These are phyloP conservation scores for Ursus arctos DNA, from an alignment of 2,113 vertebrate species.

Conservation along the genomic window DNA sequence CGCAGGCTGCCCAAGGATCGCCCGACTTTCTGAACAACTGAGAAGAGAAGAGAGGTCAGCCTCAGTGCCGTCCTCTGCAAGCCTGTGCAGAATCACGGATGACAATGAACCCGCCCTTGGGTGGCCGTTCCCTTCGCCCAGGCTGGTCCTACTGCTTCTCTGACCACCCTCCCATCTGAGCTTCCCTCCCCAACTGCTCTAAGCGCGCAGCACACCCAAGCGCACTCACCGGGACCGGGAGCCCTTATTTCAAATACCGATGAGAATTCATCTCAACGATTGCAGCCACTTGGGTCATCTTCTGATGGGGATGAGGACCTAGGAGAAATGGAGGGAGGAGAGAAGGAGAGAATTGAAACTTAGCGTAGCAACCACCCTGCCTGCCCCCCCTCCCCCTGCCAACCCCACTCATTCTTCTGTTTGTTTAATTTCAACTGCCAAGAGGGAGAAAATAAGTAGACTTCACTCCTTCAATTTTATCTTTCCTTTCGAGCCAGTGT, in stretches of 20 bases:
- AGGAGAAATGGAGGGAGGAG: not conserved
- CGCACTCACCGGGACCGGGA: not conserved
- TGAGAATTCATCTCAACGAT: not conserved
- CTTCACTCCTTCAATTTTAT: not conserved
- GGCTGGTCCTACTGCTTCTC: not conserved
- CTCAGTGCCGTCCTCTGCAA: not conserved
- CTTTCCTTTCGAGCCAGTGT: not conserved
- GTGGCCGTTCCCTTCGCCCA: not conserved
- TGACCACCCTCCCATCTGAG: rapidly evolving
- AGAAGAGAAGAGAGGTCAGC: not conserved
- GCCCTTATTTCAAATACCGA: slow-evolving; percentile 22
- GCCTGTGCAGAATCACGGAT: rapidly evolving
- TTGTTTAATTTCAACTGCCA: slow-evolving; percentile 51
- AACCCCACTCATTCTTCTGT: not conserved
- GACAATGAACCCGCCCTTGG: not conserved
- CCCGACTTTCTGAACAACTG: not conserved
- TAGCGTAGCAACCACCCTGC: not conserved
- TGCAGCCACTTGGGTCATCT: slow-evolving; percentile 27
- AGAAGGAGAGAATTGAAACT: slow-evolving; percentile 13
- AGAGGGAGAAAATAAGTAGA: slow-evolving; percentile 25
- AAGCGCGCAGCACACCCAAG: not conserved
- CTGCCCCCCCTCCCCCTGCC: not conserved
- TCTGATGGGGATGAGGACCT: not conserved
- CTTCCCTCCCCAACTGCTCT: not conserved
- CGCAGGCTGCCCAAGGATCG: not conserved